Base-by-base conservation (phyloP, 2,113 vertebrate species). In the Sialia sialis region DNA sequence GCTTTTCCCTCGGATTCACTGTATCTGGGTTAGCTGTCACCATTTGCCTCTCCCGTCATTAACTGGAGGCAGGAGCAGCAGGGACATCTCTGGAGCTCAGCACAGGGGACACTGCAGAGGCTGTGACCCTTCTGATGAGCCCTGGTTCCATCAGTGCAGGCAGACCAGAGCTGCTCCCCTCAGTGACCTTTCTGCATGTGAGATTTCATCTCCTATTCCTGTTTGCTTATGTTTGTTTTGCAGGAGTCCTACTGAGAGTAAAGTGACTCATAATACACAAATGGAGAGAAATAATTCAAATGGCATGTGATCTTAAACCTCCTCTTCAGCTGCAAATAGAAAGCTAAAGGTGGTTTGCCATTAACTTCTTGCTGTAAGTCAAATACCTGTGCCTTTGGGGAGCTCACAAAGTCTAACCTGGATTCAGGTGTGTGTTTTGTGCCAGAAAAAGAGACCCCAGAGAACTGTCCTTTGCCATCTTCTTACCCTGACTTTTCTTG, bases 211-310 rank as follows among this genome's bases (percentile, higher is more conserved):
- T 81, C 22, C 56, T 59, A 1, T 56, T 91, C 55, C 55, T 51
- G 63, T 49, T 60, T 87, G 29, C 46, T 89, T 59, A 4, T 59
- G 32, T 82, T 92, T 89, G 48, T 72, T 88, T 74, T 72, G 39
- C 81, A 56, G 69, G 73, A 84, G 58, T 81, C n/a, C 27, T 34
- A 14, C 22, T 36, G 68, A 84, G 81, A 75, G 29, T 55, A n/a
- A 67, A 84, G 39, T 81, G 36, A 84, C 70, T 84, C 67, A 84
- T 70, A 89, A 72, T 32, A 79, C 3, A 79, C 34, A 63, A 84
- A 59, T 16, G 8, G 26, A 20, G 32, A 78, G 56, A 91, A 81
- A 75, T 68, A 83, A 84, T 41, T 79, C 51, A 48, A 87, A 72
- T 34, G 56, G 55, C 27, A 4, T 22, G 30, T 68, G 58, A 80